Evolutionary conservation across 1,140 invertebrate genomes (phyloP), one percentile per base, ranked within the genome.

Genomic region (Pachypeltis micranthus): DNA sequence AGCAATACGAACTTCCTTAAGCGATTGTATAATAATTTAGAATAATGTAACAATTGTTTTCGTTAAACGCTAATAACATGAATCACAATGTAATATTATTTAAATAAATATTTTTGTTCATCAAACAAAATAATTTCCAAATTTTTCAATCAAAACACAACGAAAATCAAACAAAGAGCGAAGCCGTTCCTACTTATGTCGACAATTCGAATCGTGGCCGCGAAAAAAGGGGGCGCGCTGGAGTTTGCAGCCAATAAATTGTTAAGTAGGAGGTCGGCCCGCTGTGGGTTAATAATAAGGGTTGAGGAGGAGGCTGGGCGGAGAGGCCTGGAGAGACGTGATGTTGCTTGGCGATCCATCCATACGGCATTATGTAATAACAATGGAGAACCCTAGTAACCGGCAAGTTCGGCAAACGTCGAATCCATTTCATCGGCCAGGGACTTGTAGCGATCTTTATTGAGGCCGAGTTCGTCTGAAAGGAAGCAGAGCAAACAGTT

Each of bases 371-470:
- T 26, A 28, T n/a, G n/a, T n/a, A n/a, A n/a, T n/a, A n/a, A n/a
- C n/a, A n/a, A n/a, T n/a, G 27, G 26, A 7, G 12, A 4, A 4
- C 55, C 55, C 85, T 88, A 87, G 81, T 87, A 87, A 83, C 84
- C 86, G 74, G 84, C 86, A 78, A 88, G 81, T 80, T 90, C 88
- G 75, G 87, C 85, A 80, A 97, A 91, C 73, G 94, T 97, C 76
- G 91, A 88, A 80, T 98, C 95, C 86, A 98, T 91, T 80, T 99
- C 96, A 76, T 95, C 92, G 79, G 91, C 88, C 79, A 98, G 87
- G 77, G 87, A 84, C 83, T 93, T 92, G 82, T 93, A 93, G 82
- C 93, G 91, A 81, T 94, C 90, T 83, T 93, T 93, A 82, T 96
- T 90, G 79, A 86, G 82, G 80, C 93, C 87, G 73, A 96, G 83